These are phyloP conservation scores for Sorex maritimensis DNA, from an alignment of 2,797 vertebrate species.

Conservation along the genomic window DNA sequence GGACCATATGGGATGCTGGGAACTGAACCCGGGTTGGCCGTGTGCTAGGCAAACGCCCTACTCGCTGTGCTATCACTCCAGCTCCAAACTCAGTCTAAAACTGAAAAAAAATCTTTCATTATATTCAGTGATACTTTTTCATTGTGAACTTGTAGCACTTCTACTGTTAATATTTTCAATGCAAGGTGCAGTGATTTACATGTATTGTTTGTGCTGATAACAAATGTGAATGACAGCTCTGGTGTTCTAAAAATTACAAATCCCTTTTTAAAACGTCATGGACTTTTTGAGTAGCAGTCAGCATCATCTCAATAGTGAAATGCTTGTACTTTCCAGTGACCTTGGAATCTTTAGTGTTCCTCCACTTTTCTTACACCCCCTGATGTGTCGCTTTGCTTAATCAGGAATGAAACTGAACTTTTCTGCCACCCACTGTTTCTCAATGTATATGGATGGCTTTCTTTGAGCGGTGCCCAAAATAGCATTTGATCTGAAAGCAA, in stretches of 20 bases:
- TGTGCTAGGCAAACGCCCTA: too few species aligned
- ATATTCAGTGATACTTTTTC: background rate
- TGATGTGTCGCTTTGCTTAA: constrained; percentile 74
- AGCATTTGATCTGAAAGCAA: constrained; percentile 78
- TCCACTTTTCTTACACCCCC: background rate
- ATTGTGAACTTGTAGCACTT: background rate
- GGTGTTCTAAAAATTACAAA: constrained; percentile 38
- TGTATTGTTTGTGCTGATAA: background rate
- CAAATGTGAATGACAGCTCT: constrained; percentile 52
- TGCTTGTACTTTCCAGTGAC: constrained; percentile 72
- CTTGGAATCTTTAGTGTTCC: constrained; percentile 31
- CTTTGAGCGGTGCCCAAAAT: constrained; percentile 71
- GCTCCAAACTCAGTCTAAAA: constrained; percentile 7
- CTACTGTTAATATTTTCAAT: background rate
- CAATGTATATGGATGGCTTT: constrained; percentile 37
- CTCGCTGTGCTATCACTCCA: too few species aligned
- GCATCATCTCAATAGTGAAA: background rate
- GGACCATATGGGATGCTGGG: too few species aligned
- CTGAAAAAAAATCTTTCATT: background rate
- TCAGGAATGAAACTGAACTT: constrained; percentile 70
- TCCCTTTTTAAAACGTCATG: constrained; percentile 47
- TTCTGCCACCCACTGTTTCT: constrained; percentile 70
- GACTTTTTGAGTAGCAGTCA: background rate
- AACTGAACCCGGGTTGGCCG: too few species aligned
- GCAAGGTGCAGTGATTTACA: constrained; percentile 7